phyloP scores from a whole-genome alignment of 2,113 vertebrate genomes.

The Hippocampus comes region DNA sequence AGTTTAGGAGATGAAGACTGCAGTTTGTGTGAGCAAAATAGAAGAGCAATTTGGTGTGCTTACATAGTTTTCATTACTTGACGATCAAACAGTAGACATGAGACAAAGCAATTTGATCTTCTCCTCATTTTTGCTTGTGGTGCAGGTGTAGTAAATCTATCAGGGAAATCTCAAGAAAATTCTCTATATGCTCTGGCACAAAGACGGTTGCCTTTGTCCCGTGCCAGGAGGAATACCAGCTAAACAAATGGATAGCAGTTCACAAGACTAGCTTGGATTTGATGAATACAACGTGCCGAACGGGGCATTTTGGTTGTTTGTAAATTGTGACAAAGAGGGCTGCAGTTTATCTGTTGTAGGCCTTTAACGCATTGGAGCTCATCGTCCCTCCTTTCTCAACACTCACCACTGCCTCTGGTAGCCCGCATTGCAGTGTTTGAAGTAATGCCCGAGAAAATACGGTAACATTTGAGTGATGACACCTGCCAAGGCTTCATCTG shows the following conservation, averaged over 20 bases:
- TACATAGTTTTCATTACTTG: neutral
- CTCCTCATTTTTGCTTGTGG: conserved; percentile 23
- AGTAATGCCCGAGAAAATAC: conserved; percentile 66
- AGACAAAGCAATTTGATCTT: conserved; percentile 4
- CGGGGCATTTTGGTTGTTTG: conserved; percentile 30
- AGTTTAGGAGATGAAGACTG: neutral
- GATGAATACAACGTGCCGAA: conserved; percentile 4
- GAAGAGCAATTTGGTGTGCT: neutral
- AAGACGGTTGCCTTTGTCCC: conserved; percentile 15
- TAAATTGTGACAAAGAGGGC: conserved; percentile 51
- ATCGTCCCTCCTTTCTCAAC: conserved; percentile 54
- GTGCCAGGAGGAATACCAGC: conserved; percentile 46
- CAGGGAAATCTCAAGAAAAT: conserved; percentile 30
- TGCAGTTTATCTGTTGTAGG: conserved; percentile 40
- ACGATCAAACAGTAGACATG: neutral
- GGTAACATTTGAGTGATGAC: conserved; percentile 61
- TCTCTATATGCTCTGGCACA: conserved; percentile 16
- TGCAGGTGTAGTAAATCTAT: conserved; percentile 26
- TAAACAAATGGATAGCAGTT: conserved; percentile 56
- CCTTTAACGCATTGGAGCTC: conserved; percentile 39
- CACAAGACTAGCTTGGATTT: conserved; percentile 40
- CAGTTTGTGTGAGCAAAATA: too few relatives aligned
- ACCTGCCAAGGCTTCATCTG: conserved; percentile 70
- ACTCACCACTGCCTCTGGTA: conserved; percentile 60
- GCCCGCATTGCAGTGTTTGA: conserved; percentile 64